Base-by-base conservation (phyloP, 2,888 invertebrate genomes). In the Melolontha melolontha region DNA sequence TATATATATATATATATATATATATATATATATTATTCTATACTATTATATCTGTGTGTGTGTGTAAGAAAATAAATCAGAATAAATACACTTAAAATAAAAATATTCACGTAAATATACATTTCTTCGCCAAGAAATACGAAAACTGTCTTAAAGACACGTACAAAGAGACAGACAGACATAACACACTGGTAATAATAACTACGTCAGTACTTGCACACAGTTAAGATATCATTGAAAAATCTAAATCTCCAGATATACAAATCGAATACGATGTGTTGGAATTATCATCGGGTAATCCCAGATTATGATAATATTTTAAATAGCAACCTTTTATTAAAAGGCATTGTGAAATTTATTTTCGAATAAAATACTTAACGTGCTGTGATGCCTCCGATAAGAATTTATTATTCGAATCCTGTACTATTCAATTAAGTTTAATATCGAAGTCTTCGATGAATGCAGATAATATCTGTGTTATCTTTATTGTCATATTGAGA, bases 241-340 rank as follows among this genome's bases (percentile, higher is more conserved):
- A 34, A 34, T 34, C 34, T 34, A 34, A 34, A 49, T 29, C 29
- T 59, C 47, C 11, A 29, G 12, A 34, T 16, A 59, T 59, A 42
- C 44, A 44, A 47, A 47, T 62, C 59, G 47, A 34, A 49, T 47
- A 47, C 34, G 29, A 62, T 62, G 29, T 17, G 27, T 8, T 14
- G 29, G 27, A 34, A 62, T 62, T 62, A 59, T 44, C 8, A n/a
- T 7, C 16, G 34, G 6, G 47, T 62, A 62, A 62, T 62, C 59
- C 34, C 59, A 62, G 59, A 62, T 62, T 62, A 62, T 62, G 59
- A 62, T 62, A 62, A 62, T 62, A 62, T 62, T 39, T 47, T 47
- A 44, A 62, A 62, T 62, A 34, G 47, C 49, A 62, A 62, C 59
- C n/a, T 49, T 62, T 49, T 49, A 62, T 62, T 49, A 62, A 62